A percentile compares a stretch with the other conserved stretches of the same genome.
Evolutionary conservation across 2,113 vertebrate genomes (phyloP).

Genomic region (Gallinago paraguaiae): DNA sequence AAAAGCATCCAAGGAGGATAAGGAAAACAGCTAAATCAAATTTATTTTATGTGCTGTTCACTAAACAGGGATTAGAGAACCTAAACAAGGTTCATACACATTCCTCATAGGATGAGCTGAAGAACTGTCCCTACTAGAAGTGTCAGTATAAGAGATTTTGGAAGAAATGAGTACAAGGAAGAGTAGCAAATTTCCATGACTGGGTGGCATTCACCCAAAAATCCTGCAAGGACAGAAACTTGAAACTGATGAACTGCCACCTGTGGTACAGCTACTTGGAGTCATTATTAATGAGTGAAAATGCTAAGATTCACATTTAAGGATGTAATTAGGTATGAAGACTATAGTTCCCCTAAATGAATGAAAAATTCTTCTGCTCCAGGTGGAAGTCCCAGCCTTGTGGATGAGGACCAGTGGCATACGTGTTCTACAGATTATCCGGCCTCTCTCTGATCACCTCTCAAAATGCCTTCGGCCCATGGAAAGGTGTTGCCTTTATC

Average conservation of each 20-base stretch:
- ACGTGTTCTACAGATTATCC: background rate
- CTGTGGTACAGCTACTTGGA: fast-evolving
- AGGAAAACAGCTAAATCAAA: background rate
- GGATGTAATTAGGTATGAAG: background rate
- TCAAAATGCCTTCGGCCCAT: background rate
- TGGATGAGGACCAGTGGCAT: background rate
- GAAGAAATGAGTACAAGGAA: background rate
- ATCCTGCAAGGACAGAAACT: background rate
- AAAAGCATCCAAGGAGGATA: background rate
- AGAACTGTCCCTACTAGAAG: background rate
- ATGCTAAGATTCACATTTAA: background rate
- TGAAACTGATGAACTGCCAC: background rate
- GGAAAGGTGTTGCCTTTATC: background rate
- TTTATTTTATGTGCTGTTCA: background rate
- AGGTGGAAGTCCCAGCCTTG: background rate
- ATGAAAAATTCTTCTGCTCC: background rate
- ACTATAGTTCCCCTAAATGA: background rate
- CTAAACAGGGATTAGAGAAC: background rate
- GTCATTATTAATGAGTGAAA: background rate
- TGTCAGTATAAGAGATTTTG: background rate
- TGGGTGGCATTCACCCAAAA: background rate
- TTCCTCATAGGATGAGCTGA: background rate
- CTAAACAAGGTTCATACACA: background rate
- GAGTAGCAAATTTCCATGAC: background rate
- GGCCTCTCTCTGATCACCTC: background rate